A percentile compares a stretch with the other conserved stretches of the same genome.
Conservation (phyloP, 2,888 invertebrate genomes). For the Mythimna lalbum region DNA sequence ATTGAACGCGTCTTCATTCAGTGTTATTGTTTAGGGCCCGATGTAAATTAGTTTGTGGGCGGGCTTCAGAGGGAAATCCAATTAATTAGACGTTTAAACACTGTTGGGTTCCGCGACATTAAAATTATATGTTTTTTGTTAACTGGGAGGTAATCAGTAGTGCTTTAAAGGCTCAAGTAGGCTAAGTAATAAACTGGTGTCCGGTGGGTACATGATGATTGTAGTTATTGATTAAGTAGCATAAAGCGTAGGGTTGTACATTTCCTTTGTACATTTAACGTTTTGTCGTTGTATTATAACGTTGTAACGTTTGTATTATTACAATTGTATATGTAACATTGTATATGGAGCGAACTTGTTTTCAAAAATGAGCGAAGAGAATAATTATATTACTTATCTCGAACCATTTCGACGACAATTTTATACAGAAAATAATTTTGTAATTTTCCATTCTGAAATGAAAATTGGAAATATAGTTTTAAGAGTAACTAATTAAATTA, state of each 20-base stretch:
- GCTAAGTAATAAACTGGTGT: neutral
- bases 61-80: constrained; percentile 75
- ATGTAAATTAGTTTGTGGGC: constrained; percentile 81
- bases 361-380: neutral
- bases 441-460: neutral
- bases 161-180: constrained; percentile 7
- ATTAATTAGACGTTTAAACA: constrained; percentile 76
- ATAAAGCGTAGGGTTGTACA: neutral
- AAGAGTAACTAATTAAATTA: neutral
- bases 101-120: constrained; percentile 54
- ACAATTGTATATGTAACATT: no score
- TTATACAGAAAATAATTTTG: neutral
- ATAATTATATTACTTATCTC: neutral
- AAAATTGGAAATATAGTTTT: neutral
- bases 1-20: constrained; percentile 79
- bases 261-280: neutral
- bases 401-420: neutral
- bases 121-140: constrained; percentile 58
- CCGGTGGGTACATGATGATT: neutral
- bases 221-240: neutral
- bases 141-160: constrained; percentile 7
- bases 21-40: constrained; percentile 80
- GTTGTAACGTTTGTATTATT: no score
- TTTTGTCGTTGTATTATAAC: no score
- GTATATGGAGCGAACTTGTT: neutral